A percentile compares a stretch with the other conserved stretches of the same genome.
Evolutionary conservation across 2,113 vertebrate genomes (phyloP).

Genomic region (Cryptoleucopteryx plumbea): DNA sequence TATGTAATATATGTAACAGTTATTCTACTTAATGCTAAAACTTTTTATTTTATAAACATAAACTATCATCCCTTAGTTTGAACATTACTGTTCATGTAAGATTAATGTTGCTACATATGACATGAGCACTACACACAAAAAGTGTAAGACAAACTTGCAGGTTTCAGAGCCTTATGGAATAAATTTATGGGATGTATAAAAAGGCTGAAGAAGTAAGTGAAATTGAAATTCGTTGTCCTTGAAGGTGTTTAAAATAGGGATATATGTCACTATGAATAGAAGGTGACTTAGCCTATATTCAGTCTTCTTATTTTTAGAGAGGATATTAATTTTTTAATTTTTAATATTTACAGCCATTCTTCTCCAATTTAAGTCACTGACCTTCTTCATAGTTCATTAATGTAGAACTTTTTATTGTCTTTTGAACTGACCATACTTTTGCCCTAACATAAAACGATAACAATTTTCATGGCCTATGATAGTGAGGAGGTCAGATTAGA

Average conservation of each 20-base stretch:
- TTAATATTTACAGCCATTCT: background rate
- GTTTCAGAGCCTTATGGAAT: background rate
- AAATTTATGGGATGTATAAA: background rate
- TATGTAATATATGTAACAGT: background rate
- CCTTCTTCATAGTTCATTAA: background rate
- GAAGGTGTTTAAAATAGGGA: background rate
- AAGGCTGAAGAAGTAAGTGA: background rate
- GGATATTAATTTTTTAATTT: background rate
- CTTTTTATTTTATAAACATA: background rate
- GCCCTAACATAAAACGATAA: background rate
- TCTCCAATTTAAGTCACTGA: background rate
- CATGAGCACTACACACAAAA: background rate
- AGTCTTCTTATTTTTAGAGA: background rate
- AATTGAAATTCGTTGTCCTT: background rate
- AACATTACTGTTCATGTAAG: background rate
- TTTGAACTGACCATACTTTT: background rate
- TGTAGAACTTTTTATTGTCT: background rate
- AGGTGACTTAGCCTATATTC: background rate
- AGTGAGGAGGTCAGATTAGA: background rate
- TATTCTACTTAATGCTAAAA: background rate
- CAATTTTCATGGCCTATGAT: background rate
- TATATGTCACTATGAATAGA: background rate
- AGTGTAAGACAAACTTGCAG: background rate
- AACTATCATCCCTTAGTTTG: background rate
- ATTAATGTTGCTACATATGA: background rate